Percentiles rank a stretch among this genome's conserved stretches.
These are phyloP conservation scores for Uria lomvia DNA, from an alignment of 2,113 vertebrate genomes.

Conservation along the genomic window DNA sequence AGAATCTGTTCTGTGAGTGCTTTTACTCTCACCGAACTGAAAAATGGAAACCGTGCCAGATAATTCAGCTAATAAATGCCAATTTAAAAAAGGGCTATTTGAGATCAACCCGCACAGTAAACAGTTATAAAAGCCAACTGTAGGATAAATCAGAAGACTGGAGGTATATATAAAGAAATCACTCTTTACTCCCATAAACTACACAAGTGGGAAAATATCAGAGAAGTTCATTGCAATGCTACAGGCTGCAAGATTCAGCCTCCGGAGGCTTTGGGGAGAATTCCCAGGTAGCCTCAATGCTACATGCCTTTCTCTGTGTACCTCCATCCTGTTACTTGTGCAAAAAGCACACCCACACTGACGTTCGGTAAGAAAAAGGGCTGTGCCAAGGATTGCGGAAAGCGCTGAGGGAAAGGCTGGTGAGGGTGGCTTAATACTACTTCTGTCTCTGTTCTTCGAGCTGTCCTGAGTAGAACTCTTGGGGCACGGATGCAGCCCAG, in stretches of 20 bases:
- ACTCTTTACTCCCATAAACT: neutral
- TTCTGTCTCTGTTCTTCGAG: neutral
- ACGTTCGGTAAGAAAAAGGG: neutral
- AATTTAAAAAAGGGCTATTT: neutral
- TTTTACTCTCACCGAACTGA: neutral
- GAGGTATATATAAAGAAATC: neutral
- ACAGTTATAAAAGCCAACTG: neutral
- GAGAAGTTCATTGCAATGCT: neutral
- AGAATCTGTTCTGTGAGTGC: neutral
- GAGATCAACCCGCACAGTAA: neutral
- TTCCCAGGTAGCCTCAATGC: neutral
- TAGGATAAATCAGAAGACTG: neutral
- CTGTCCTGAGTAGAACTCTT: neutral
- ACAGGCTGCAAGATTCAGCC: rapidly evolving
- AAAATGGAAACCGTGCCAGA: neutral
- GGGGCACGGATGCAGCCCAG: slow-evolving; percentile 15
- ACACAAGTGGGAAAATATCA: neutral
- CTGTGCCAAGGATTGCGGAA: neutral
- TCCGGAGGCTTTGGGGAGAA: neutral
- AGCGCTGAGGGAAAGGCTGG: neutral
- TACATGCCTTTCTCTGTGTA: neutral
- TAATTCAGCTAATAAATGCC: neutral
- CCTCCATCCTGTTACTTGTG: neutral
- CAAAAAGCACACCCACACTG: neutral
- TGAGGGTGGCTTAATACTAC: neutral